These are phyloP conservation scores for Bos javanicus DNA, from an alignment of 2,113 vertebrate genomes.

Conservation along the genomic window DNA sequence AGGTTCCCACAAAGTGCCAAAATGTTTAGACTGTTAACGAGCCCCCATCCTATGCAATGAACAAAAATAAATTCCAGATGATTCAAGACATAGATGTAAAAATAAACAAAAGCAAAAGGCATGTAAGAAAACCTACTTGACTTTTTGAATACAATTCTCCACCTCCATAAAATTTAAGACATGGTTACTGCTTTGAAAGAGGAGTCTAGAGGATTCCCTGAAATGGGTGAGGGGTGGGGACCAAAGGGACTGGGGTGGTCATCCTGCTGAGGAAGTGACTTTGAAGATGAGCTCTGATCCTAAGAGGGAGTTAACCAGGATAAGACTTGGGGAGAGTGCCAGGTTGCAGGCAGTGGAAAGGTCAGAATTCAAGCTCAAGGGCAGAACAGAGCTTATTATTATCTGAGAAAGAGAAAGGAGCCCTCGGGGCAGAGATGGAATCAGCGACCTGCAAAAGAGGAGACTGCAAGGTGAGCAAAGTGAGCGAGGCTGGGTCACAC, in stretches of 20 bases:
- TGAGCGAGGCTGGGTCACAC: neutral
- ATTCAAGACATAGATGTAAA: neutral
- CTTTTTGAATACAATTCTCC: neutral
- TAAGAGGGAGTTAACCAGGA: neutral
- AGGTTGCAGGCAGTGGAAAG: neutral
- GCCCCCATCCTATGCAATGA: neutral
- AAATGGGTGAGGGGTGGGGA: neutral
- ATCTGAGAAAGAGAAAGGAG: neutral
- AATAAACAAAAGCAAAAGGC: neutral
- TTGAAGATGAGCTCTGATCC: neutral
- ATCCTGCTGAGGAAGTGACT: neutral
- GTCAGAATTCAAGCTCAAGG: conserved; percentile 1
- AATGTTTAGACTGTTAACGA: neutral
- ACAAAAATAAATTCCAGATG: neutral
- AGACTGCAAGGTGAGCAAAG: neutral
- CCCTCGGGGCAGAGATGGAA: neutral
- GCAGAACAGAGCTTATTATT: neutral
- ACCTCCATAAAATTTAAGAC: neutral
- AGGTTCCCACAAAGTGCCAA: neutral
- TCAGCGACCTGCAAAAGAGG: neutral
- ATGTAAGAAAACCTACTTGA: neutral
- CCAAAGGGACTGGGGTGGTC: neutral
- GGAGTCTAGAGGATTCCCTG: neutral
- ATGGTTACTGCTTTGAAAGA: neutral
- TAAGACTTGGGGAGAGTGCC: neutral